phyloP scores from a whole-genome alignment of 2,113 vertebrate species.

The Gymnarchus niloticus region DNA sequence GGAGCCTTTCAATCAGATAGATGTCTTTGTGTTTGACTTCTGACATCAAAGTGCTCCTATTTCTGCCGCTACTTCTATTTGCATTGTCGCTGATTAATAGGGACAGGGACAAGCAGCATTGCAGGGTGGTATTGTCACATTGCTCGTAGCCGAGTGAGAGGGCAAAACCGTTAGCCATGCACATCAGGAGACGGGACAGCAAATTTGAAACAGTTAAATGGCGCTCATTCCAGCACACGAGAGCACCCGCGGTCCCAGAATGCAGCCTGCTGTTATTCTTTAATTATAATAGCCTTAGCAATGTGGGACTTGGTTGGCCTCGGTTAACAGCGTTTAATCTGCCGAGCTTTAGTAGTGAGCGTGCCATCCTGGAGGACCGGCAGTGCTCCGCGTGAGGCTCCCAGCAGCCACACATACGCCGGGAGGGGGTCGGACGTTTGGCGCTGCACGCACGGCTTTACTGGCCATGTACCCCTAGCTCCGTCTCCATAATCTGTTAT shows the following conservation, averaged over 20 bases:
- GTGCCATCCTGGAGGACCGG: constrained; percentile 61
- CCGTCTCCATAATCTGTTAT: constrained; percentile 35
- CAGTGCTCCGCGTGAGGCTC: constrained; percentile 52
- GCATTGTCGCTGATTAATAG: neutral
- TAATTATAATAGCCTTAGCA: constrained; percentile 72
- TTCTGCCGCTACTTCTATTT: neutral
- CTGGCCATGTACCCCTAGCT: constrained; percentile 37
- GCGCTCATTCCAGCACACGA: constrained; percentile 39
- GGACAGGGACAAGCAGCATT: constrained; percentile 11
- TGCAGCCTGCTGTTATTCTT: constrained; percentile 71
- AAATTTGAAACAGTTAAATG: constrained; percentile 34
- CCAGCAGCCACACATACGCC: constrained; percentile 37
- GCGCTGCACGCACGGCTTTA: neutral
- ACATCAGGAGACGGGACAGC: constrained; percentile 14
- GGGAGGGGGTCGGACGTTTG: neutral
- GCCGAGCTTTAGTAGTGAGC: constrained; percentile 46
- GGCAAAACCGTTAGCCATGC: neutral
- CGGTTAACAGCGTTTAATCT: constrained; percentile 70
- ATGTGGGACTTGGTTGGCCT: constrained; percentile 55
- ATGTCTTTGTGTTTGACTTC: neutral
- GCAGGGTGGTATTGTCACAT: constrained; percentile 14
- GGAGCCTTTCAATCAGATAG: neutral
- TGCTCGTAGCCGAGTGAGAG: constrained; percentile 9
- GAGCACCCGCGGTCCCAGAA: constrained; percentile 66
- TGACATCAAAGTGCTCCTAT: neutral